Base-by-base conservation (phyloP, 2,888 invertebrate genomes). In the Ashinkailepas kermadecensis region DNA sequence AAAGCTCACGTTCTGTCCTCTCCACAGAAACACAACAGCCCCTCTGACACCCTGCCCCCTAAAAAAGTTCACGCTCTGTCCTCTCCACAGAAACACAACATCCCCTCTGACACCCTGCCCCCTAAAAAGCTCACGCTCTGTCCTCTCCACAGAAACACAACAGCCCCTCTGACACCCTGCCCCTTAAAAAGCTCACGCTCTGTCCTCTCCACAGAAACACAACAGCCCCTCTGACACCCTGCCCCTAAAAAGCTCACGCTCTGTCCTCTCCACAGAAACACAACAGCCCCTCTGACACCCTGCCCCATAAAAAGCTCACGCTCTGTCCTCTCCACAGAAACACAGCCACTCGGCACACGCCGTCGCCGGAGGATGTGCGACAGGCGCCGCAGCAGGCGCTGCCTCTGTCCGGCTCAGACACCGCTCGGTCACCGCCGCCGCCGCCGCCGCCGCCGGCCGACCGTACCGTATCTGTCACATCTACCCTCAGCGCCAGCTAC, bases 401-500 rank as follows among this genome's bases (percentile, higher is more conserved):
- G 39, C n/a, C 80, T 15, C 62, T 64, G 13, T n/a, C 56, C 10
- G 39, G 39, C 39, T 39, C 39, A 1, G 39, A 4, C 59, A 6
- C 15, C 4, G 15, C 59, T 15, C 13, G 15, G 59, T 58, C 80
- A 58, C 58, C 15, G 18, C 11, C 83, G 81, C 18, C 78, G 81
- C 57, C 80, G 81, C 39, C 54, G 79, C 15, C 23, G 62, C 80
- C 81, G n/a, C n/a, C 79, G 13, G 15, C 78, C 23, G 81, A 81
- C 23, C 81, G 81, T n/a, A 81, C 79, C 13, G 79, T 83, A 59
- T 83, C 82, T 70, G 80, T 81, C 78, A 81, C 56, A 62, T 80
- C 80, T 0, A 54, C 39, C 23, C 12, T 23, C 81, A 25, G 58
- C 78, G 58, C 13, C 39, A 11, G 11, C 59, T 10, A 39, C n/a